Conservation (phyloP, 2,888 invertebrate genomes). For the Sphaeridia pumilis region DNA sequence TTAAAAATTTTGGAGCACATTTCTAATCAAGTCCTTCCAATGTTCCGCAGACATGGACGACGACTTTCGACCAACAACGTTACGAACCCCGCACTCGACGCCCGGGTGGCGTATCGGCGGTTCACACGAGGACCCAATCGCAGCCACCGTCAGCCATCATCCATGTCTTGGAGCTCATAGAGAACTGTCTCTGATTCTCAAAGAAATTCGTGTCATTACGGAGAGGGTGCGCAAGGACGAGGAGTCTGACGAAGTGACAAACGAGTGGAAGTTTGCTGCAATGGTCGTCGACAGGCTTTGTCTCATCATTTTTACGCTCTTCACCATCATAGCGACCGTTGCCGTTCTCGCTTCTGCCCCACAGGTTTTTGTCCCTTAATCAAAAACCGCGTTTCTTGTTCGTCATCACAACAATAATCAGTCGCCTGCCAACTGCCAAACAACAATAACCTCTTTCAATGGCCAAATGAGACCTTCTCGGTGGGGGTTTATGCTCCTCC, state of each 20-base stretch:
- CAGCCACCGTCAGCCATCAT: conserved; percentile 52
- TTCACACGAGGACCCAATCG: conserved; percentile 40
- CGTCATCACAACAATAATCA: conserved; percentile 3
- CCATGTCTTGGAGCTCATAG: conserved; percentile 77
- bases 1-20: too few species aligned
- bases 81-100: conserved; percentile 42
- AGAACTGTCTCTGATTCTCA: conserved; percentile 86
- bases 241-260: conserved; percentile 82
- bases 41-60: conserved; percentile 71
- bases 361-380: conserved; percentile 43
- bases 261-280: conserved; percentile 95
- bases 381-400: too few species aligned
- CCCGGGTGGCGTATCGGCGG: conserved; percentile 50
- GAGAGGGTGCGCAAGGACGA: conserved; percentile 90
- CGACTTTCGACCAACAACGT: conserved; percentile 74
- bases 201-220: conserved; percentile 81
- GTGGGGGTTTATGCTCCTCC: too few species aligned
- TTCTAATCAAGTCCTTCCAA: too few species aligned
- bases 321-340: conserved; percentile 93
- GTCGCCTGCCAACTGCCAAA: neutral
- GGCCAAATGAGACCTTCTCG: too few species aligned
- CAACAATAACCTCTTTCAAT: too few species aligned
- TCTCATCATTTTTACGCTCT: conserved; percentile 98
- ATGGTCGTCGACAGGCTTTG: conserved; percentile 99
- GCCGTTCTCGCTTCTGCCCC: conserved; percentile 94